Evolutionary conservation across 2,797 vertebrate genomes (phyloP), one percentile per base, ranked within the genome.

Genomic region (Tauraco hartlaubi): DNA sequence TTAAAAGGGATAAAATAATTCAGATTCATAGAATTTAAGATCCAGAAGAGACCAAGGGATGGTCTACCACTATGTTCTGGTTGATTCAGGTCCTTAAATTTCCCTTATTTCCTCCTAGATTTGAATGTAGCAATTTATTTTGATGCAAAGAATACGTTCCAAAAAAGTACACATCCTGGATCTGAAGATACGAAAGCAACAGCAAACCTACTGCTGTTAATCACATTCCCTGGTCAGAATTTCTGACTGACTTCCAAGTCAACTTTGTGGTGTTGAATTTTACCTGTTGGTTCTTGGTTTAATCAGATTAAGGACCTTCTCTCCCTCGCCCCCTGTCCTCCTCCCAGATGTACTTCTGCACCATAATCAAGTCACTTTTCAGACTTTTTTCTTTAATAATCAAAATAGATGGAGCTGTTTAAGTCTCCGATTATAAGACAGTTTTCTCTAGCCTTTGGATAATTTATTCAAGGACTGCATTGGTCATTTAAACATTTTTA

Each of bases 1-100:
- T 91, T 96, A 93, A 92, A 94, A 78, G 31, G 37, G 62, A 35
- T 91, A 67, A 90, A 94, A 78, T 69, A 91, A 77, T 85, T 90
- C 82, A 64, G 44, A 76, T 80, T 85, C 56, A 44, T 58, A 71
- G 18, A 78, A 81, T 86, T 88, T 88, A 94, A 83, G 68, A 62
- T 90, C 54, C 54, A 69, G 58, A 93, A 84, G 69, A 90, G 66
- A 78, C 19, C 12, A 62, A 72, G 35, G 17, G 26, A 52, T 15
- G 0, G 9, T 62, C 35, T 75, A 15, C 35, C 11, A n/a, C 78
- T 75, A 69, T 81, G 78, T 96, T 75, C 43, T 84, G 28, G 21
- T 81, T 48, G 39, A 66, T 79, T 86, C 14, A 66, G 26, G 46
- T 86, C 33, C 58, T 88, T 88, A 56, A 59, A 81, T 75, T 95